Conservation (phyloP, 2,113 vertebrate species). For the Spermophilus dauricus region DNA sequence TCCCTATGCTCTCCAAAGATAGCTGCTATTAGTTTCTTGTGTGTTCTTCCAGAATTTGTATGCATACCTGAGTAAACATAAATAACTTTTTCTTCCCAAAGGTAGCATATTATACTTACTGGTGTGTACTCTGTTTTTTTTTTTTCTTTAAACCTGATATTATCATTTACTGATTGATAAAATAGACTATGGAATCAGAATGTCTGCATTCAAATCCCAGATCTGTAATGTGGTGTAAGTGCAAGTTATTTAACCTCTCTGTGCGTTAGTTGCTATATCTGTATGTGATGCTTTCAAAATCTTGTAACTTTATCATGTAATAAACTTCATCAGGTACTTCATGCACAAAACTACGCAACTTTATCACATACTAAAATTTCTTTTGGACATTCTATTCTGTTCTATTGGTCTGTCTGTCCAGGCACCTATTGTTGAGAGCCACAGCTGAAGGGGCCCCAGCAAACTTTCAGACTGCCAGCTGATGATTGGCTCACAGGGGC, state of each 20-base stretch:
- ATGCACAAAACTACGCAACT: background rate
- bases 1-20: background rate
- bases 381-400: background rate
- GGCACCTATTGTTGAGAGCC: background rate
- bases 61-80: background rate
- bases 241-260: background rate
- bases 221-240: background rate
- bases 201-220: background rate
- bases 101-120: background rate
- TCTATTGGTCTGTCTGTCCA: background rate
- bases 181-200: background rate
- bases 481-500: no score
- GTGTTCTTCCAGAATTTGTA: constrained; percentile 39
- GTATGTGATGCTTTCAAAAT: constrained; percentile 33
- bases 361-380: constrained; percentile 32
- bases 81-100: background rate
- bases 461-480: no score
- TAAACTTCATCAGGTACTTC: background rate
- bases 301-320: background rate
- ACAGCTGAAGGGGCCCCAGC: no score
- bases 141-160: background rate
- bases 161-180: background rate
- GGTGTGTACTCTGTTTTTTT: background rate
- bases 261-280: constrained; percentile 27
- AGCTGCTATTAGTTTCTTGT: constrained; percentile 13